phyloP scores from a whole-genome alignment of 2,888 invertebrate species.

The Mesochorus sp. region DNA sequence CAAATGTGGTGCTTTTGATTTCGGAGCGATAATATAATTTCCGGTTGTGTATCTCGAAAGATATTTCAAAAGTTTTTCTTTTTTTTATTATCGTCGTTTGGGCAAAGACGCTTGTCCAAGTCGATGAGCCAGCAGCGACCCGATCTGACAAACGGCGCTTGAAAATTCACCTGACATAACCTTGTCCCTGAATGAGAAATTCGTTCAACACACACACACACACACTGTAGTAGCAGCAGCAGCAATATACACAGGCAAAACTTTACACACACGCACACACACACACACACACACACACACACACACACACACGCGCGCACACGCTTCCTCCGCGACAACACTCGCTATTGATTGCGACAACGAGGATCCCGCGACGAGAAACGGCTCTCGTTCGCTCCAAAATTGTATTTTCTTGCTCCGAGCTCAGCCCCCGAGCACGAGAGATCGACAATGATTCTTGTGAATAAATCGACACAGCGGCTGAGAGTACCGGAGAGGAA shows the following conservation, averaged over 20 bases:
- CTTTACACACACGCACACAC: constrained; percentile 12
- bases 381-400: no score
- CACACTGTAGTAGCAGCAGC: no score
- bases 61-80: no score
- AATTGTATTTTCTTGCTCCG: neutral
- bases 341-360: constrained; percentile 21
- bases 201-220: neutral
- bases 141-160: constrained; percentile 77
- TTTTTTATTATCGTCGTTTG: neutral
- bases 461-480: constrained; percentile 37
- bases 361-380: constrained; percentile 22
- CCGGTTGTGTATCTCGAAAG: no score
- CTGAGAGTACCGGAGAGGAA: constrained; percentile 4
- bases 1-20: no score
- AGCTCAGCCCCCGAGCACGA: constrained; percentile 1
- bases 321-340: no score
- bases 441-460: constrained; percentile 19
- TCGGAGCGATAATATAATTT: no score
- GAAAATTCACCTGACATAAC: constrained; percentile 81
- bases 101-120: constrained; percentile 19
- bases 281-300: constrained; percentile 49
- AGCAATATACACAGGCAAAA: no score
- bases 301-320: neutral
- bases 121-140: constrained; percentile 77
- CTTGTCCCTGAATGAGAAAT: constrained; percentile 64